Conservation (phyloP, 2,797 vertebrate genomes). For the Poeciliopsis infans region DNA sequence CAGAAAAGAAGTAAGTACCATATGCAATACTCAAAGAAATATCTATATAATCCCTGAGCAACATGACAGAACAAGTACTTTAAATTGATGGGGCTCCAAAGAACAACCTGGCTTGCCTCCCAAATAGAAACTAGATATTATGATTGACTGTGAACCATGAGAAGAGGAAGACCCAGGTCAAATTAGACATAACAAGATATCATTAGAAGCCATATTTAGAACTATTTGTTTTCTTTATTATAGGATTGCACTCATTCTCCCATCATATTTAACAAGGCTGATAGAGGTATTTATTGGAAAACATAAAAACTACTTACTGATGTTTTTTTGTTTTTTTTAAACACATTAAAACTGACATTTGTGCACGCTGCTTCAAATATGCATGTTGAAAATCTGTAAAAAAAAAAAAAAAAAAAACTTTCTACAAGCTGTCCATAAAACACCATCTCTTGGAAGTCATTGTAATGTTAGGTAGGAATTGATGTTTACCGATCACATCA, state of each 20-base stretch:
- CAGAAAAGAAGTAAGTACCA: slow-evolving; percentile 34
- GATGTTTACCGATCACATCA: slow-evolving; percentile 73
- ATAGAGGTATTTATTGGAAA: slow-evolving; percentile 22
- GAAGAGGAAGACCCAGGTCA: slow-evolving; percentile 15
- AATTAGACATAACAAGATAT: slow-evolving; percentile 12
- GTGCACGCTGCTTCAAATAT: background rate
- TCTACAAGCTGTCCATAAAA: slow-evolving; percentile 26
- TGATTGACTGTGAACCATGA: background rate
- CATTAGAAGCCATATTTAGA: background rate
- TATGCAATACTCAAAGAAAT: slow-evolving; percentile 31
- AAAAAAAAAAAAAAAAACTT: slow-evolving; percentile 8
- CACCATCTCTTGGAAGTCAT: slow-evolving; percentile 32
- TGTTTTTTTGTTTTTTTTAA: background rate
- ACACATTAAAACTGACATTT: background rate
- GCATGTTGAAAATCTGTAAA: background rate
- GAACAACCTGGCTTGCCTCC: slow-evolving; percentile 6
- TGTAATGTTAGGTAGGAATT: slow-evolving; percentile 42
- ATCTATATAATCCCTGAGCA: slow-evolving; percentile 17
- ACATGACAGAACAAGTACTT: slow-evolving; percentile 37
- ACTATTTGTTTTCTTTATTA: background rate
- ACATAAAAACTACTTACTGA: background rate
- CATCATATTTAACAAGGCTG: background rate
- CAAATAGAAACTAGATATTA: background rate
- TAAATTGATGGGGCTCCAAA: slow-evolving; percentile 28
- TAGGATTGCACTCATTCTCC: background rate